These are phyloP conservation scores for Eristalis pertinax DNA, from an alignment of 2,888 invertebrate species.

Conservation along the genomic window DNA sequence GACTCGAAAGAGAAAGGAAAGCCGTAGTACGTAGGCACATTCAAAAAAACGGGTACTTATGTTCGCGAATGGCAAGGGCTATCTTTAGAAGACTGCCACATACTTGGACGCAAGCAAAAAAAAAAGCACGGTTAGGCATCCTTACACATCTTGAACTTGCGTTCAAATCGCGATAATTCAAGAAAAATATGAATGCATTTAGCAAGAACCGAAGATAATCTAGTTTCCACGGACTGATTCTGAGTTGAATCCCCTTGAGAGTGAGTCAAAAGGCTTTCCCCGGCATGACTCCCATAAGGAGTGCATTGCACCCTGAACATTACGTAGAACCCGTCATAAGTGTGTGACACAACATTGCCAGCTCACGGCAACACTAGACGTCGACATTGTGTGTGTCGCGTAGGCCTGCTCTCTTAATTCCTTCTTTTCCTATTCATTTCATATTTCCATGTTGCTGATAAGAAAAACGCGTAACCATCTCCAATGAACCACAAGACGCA, in stretches of 20 bases:
- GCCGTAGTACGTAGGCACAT: no score
- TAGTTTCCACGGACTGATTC: background rate
- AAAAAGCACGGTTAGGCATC: no score
- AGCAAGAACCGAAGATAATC: background rate
- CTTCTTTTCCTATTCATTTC: background rate
- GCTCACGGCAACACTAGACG: constrained; percentile 11
- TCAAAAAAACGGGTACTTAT: no score
- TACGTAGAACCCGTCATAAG: background rate
- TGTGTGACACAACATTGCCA: background rate
- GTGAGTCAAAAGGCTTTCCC: background rate
- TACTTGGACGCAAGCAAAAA: no score
- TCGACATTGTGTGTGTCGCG: background rate
- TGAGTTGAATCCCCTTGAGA: background rate
- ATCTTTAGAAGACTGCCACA: no score
- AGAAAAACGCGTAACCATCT: constrained; percentile 8
- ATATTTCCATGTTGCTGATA: constrained; percentile 26
- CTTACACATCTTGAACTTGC: no score
- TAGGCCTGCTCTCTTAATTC: constrained; percentile 5
- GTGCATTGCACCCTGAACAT: background rate
- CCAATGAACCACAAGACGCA: constrained; percentile 25
- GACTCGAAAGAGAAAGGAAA: no score
- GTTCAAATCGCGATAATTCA: no score
- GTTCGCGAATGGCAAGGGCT: no score
- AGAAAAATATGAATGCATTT: background rate
- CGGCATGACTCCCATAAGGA: background rate